Base-by-base conservation (phyloP, 2,888 invertebrate genomes). In the Dolichomitus sp. region DNA sequence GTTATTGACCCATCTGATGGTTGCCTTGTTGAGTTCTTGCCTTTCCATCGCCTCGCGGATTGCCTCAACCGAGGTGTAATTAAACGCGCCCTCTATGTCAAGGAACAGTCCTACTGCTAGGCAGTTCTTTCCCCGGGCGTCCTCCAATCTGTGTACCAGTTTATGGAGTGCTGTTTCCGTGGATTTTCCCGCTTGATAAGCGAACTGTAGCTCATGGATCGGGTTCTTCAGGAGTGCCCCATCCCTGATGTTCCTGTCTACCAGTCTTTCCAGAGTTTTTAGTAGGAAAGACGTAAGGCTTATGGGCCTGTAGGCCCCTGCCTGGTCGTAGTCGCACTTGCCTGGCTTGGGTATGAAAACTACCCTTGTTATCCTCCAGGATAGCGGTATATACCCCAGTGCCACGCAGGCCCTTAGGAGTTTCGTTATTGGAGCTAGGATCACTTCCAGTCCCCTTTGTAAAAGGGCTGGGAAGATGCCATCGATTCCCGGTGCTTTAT, bases 331-430 rank as follows among this genome's bases (percentile, higher is more conserved):
- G n/a, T n/a, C n/a, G n/a, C n/a, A n/a, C n/a, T n/a, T n/a, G n/a
- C n/a, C n/a, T n/a, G n/a, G n/a, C n/a, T n/a, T n/a, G n/a, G n/a
- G n/a, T n/a, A n/a, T n/a, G n/a, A n/a, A n/a, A n/a, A n/a, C n/a
- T n/a, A n/a, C n/a, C n/a, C n/a, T n/a, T n/a, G n/a, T n/a, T n/a
- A n/a, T n/a, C n/a, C n/a, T n/a, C n/a, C n/a, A n/a, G n/a, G n/a
- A n/a, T n/a, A n/a, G n/a, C n/a, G n/a, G n/a, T n/a, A 12, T 42
- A 12, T 68, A 61, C 11, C 68, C 70, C 0, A 61, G 14, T 5
- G 63, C 79, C 14, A 79, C 19, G 14, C 57, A 33, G 23, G 74
- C 74, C 19, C 74, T 37, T n/a, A n/a, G n/a, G n/a, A n/a, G n/a
- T n/a, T n/a, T n/a, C n/a, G n/a, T n/a, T n/a, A n/a, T n/a, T n/a